phyloP scores from a whole-genome alignment of 2,797 vertebrate species.

The Hemitrygon akajei region DNA sequence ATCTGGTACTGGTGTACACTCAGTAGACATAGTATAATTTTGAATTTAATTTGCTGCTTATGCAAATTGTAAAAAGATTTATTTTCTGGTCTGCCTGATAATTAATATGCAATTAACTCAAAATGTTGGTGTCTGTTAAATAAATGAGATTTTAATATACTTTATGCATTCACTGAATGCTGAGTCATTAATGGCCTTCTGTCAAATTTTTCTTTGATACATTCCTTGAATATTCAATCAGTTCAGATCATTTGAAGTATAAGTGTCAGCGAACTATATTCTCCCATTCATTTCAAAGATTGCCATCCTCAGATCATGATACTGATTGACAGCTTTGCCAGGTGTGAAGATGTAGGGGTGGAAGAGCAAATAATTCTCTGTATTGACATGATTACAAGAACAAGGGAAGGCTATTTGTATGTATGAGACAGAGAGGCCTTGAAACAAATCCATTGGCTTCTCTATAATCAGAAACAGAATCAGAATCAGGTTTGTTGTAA shows the following conservation, averaged over 20 bases:
- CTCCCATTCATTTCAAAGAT: neutral
- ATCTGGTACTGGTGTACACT: neutral
- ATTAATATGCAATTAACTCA: slow-evolving; percentile 20
- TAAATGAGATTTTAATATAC: slow-evolving; percentile 14
- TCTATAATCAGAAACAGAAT: no score
- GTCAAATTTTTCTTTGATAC: neutral
- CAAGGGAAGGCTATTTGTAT: no score
- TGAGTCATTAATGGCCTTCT: neutral
- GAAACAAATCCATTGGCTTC: no score
- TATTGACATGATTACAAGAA: no score
- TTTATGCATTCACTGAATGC: neutral
- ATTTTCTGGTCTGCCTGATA: neutral
- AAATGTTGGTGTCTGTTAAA: slow-evolving; percentile 9
- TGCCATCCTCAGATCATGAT: neutral
- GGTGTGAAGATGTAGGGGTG: no score
- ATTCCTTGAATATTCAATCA: neutral
- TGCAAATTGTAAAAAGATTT: neutral
- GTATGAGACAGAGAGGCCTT: no score
- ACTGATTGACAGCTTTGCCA: neutral
- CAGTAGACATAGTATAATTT: neutral
- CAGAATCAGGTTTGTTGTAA: no score
- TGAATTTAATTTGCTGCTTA: neutral
- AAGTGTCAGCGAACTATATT: neutral
- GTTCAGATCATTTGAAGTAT: neutral
- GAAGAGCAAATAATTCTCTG: neutral